A percentile compares a stretch with the other conserved stretches of the same genome.
Conservation (phyloP, 2,113 vertebrate species). For the Pungitius pungitius region DNA sequence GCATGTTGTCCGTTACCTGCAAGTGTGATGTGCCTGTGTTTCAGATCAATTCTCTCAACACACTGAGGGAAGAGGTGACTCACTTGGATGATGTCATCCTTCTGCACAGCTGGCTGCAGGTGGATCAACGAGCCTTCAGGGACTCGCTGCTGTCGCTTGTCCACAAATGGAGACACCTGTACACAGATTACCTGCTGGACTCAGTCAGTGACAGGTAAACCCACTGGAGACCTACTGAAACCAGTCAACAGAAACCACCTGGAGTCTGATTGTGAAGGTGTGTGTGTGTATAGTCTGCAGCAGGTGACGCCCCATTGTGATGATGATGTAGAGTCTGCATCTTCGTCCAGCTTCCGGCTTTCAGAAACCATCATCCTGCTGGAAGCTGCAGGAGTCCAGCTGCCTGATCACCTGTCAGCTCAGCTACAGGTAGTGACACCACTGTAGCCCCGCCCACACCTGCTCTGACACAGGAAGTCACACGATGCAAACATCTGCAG, state of each 20-base stretch:
- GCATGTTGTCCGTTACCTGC: too few species aligned
- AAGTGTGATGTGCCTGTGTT: background rate
- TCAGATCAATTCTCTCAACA: conserved; percentile 10
- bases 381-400: conserved; percentile 32
- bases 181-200: conserved; percentile 38
- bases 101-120: conserved; percentile 51
- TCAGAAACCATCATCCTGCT: conserved; percentile 39
- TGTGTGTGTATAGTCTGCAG: conserved; percentile 29
- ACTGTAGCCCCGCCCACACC: conserved; percentile 1
- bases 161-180: conserved; percentile 39
- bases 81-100: conserved; percentile 32
- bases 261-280: background rate
- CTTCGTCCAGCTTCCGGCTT: conserved; percentile 17
- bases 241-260: background rate
- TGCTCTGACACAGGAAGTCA: too few species aligned
- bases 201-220: conserved; percentile 19
- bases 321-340: conserved; percentile 4
- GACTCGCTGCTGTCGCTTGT: conserved; percentile 37
- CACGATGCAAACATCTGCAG: too few species aligned
- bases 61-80: conserved; percentile 6
- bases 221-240: background rate
- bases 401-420: conserved; percentile 37
- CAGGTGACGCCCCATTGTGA: background rate
- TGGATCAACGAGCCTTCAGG: conserved; percentile 44
- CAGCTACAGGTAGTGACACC: conserved; percentile 31